phyloP scores from a whole-genome alignment of 2,113 vertebrate species.

The Petroica traversi region DNA sequence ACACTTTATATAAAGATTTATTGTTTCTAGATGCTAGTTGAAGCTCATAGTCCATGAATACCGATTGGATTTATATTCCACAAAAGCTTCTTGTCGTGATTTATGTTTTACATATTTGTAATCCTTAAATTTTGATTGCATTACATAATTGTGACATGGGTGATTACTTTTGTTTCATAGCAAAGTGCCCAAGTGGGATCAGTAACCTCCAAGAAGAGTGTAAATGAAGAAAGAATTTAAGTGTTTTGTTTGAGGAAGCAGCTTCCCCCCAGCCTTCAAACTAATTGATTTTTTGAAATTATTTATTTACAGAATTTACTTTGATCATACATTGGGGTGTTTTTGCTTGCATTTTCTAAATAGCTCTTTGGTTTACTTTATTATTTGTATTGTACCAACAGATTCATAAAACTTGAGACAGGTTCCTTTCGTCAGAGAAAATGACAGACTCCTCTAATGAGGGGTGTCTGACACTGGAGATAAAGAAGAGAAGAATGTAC shows the following conservation, averaged over 20 bases:
- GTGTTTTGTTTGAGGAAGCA: not conserved
- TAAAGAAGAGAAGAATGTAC: conserved; percentile 54
- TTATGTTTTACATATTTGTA: not conserved
- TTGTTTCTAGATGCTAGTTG: not conserved
- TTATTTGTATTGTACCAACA: conserved; percentile 26
- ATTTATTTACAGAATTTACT: not conserved
- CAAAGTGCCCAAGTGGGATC: not conserved
- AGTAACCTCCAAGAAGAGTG: not conserved
- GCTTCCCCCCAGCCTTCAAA: not conserved
- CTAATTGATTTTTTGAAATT: not conserved
- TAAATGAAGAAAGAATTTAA: not conserved
- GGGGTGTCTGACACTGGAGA: conserved; percentile 51
- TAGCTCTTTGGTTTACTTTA: not conserved
- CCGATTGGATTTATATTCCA: not conserved
- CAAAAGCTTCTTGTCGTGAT: not conserved
- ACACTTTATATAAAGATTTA: not conserved
- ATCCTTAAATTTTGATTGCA: not conserved
- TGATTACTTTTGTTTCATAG: not conserved
- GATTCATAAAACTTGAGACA: conserved; percentile 16
- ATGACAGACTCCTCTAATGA: conserved; percentile 36
- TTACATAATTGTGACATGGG: not conserved
- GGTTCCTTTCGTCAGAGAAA: conserved; percentile 3
- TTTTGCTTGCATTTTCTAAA: not conserved
- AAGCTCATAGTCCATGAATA: not conserved
- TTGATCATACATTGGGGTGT: not conserved